phyloP scores from a whole-genome alignment of 2,888 invertebrate genomes.

The Drosophila flavopinicola region DNA sequence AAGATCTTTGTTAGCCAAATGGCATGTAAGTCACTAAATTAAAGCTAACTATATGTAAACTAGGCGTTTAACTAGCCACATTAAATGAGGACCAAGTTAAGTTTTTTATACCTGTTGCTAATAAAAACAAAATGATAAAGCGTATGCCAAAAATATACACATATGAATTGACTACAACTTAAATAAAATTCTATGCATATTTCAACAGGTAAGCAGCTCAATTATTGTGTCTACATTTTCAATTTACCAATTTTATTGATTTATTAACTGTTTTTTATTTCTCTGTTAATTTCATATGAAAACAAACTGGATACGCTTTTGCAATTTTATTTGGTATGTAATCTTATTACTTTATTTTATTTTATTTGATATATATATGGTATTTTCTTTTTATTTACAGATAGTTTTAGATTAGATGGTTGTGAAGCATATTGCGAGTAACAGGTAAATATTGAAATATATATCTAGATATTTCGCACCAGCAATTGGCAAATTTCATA shows the following conservation, averaged over 20 bases:
- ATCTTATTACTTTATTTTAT: constrained; percentile 1
- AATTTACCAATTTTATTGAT: background rate
- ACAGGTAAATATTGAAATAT: constrained; percentile 42
- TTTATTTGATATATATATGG: background rate
- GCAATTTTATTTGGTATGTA: constrained; percentile 13
- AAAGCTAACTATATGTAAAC: constrained; percentile 11
- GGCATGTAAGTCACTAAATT: constrained; percentile 21
- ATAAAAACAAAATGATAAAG: constrained; percentile 42
- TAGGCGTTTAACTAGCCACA: constrained; percentile 1
- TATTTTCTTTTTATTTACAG: constrained; percentile 25
- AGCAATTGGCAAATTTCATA: constrained; percentile 7
- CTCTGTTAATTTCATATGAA: background rate
- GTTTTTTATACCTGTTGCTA: constrained; percentile 67
- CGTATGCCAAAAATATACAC: constrained; percentile 17
- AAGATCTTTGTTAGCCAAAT: constrained; percentile 7
- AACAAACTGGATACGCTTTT: background rate
- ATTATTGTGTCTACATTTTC: background rate
- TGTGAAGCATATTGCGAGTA: background rate
- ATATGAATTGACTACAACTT: constrained; percentile 2
- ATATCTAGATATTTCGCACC: background rate
- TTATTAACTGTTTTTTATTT: constrained; percentile 6
- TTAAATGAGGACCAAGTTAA: constrained; percentile 41
- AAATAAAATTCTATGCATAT: background rate
- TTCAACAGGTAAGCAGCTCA: no score
- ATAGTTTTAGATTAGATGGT: constrained; percentile 1